Percentiles rank a stretch among this genome's conserved stretches.
Conservation (phyloP, 2,113 vertebrate genomes). For the Pao palembangensis region DNA sequence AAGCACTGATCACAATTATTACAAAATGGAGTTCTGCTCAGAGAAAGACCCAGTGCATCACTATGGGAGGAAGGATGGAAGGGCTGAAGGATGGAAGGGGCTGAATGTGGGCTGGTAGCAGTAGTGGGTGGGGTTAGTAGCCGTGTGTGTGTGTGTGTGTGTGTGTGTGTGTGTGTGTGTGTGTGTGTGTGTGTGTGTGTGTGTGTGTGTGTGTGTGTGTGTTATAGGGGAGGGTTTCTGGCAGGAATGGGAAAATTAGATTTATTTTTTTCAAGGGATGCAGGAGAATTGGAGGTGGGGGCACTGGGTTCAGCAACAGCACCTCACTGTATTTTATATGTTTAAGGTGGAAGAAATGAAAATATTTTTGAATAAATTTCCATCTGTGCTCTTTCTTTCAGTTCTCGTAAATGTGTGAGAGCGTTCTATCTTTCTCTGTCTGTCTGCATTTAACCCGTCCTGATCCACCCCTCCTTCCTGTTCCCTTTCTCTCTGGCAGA, state of each 20-base stretch:
- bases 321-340: slow-evolving; percentile 64
- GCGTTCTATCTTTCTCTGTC: slow-evolving; percentile 36
- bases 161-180: slow-evolving; percentile 9
- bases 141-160: slow-evolving; percentile 12
- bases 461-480: slow-evolving; percentile 22
- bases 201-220: slow-evolving; percentile 13
- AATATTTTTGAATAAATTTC: slow-evolving; percentile 60
- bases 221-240: slow-evolving; percentile 57
- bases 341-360: slow-evolving; percentile 62
- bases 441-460: slow-evolving; percentile 44
- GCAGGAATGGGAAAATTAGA: slow-evolving; percentile 77
- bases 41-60: slow-evolving; percentile 71
- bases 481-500: slow-evolving; percentile 41
- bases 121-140: slow-evolving; percentile 44
- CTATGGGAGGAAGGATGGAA: slow-evolving; percentile 58
- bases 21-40: slow-evolving; percentile 76
- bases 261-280: slow-evolving; percentile 71
- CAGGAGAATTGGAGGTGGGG: slow-evolving; percentile 41
- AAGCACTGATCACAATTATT: slow-evolving; percentile 80
- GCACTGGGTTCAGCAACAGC: slow-evolving; percentile 58
- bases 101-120: slow-evolving; percentile 50
- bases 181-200: slow-evolving; percentile 20
- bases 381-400: slow-evolving; percentile 38
- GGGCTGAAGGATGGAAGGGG: slow-evolving; percentile 44
- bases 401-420: slow-evolving; percentile 10